These are phyloP conservation scores for Mesembrinibis cayennensis DNA, from an alignment of 2,113 vertebrate species.

Conservation along the genomic window DNA sequence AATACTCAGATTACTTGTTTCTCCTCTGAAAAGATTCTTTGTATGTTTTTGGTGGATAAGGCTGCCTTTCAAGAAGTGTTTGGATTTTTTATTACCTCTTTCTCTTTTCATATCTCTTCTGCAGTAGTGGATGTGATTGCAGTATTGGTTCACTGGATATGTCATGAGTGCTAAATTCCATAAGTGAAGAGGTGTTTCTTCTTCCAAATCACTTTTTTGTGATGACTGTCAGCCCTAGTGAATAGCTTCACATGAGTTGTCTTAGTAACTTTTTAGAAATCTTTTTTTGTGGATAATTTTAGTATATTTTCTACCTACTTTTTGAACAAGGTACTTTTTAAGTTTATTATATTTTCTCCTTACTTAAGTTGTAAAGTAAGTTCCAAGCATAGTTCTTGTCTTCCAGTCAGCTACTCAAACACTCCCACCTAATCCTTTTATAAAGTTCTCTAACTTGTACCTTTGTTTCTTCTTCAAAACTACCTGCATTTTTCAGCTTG, in stretches of 20 bases:
- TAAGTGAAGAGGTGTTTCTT: background rate
- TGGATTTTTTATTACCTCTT: background rate
- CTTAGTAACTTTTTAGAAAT: background rate
- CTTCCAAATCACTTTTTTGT: background rate
- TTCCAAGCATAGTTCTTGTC: background rate
- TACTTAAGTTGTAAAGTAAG: background rate
- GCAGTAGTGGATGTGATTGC: background rate
- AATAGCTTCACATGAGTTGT: background rate
- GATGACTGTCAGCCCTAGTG: background rate
- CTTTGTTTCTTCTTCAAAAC: background rate
- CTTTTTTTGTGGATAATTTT: background rate
- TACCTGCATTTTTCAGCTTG: background rate
- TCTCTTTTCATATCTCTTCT: background rate
- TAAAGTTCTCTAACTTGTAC: background rate
- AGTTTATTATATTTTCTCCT: background rate
- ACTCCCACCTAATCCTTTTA: background rate
- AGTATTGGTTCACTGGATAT: background rate
- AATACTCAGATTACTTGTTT: background rate
- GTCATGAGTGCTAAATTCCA: background rate
- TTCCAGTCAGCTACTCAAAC: background rate
- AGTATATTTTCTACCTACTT: background rate
- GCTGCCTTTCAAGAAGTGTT: background rate
- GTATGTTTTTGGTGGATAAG: background rate
- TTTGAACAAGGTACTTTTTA: background rate
- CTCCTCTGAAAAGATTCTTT: background rate